Evolutionary conservation across 2,113 vertebrate genomes (phyloP).

Genomic region (Hemiprocne comata): DNA sequence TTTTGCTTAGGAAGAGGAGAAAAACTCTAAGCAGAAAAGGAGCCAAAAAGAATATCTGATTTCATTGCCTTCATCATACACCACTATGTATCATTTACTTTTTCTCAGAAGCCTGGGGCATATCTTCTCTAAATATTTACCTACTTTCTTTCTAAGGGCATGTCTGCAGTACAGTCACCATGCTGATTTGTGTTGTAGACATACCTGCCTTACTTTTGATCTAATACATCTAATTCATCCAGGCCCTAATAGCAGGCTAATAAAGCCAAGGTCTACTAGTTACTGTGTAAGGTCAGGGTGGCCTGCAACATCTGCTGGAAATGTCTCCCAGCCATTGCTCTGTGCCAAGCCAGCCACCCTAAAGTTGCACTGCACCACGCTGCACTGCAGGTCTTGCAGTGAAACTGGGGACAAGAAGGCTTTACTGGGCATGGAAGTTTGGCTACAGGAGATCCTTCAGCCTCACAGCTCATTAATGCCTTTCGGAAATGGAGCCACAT

Average conservation of each 20-base stretch:
- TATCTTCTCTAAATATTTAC: conserved; percentile 29
- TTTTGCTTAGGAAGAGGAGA: background rate
- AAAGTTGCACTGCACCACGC: too few relatives aligned
- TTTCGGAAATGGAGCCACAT: background rate
- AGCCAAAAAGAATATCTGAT: conserved; percentile 6
- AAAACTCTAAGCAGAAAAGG: background rate
- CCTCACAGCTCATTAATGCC: background rate
- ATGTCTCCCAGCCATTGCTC: background rate
- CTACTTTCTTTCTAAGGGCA: background rate
- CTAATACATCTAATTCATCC: background rate
- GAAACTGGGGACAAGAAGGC: background rate
- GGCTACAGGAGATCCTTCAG: background rate
- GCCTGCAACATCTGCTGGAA: background rate
- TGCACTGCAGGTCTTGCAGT: background rate
- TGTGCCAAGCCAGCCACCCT: background rate
- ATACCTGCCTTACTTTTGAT: background rate
- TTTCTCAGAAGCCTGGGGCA: background rate
- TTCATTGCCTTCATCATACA: conserved; percentile 7
- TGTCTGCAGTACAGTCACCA: background rate
- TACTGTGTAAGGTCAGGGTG: background rate
- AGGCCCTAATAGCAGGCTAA: background rate
- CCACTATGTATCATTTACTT: background rate
- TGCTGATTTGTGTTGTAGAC: background rate
- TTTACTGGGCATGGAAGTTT: background rate
- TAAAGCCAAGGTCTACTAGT: background rate